These are phyloP conservation scores for Poeciliopsis paucimaculata DNA, from an alignment of 2,797 vertebrate species.

Conservation along the genomic window DNA sequence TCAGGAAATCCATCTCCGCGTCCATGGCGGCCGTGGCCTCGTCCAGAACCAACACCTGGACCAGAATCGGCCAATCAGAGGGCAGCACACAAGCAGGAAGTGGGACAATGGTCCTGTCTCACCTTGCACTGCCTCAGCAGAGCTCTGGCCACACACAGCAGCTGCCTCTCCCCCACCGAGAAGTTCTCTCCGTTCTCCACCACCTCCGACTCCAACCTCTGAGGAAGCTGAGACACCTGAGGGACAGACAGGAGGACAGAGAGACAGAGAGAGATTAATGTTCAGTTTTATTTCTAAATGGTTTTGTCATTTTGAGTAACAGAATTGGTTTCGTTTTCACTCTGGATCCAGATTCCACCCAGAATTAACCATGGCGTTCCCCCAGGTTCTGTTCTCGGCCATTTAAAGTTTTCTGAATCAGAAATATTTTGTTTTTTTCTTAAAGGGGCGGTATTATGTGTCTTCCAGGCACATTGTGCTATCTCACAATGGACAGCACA, in stretches of 20 bases:
- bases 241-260: too few relatives aligned
- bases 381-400: not conserved
- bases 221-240: constrained; percentile 89
- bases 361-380: not conserved
- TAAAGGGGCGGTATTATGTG: too few relatives aligned
- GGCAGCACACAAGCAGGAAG: fast-evolving
- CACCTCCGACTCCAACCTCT: constrained; percentile 79
- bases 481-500: too few relatives aligned
- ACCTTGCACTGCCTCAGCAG: constrained; percentile 92
- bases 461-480: too few relatives aligned
- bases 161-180: constrained; percentile 86
- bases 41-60: constrained; percentile 89
- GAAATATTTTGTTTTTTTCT: not conserved
- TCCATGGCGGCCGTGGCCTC: constrained; percentile 97
- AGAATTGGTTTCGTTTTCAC: not conserved
- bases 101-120: not conserved
- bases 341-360: not conserved
- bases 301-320: not conserved
- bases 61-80: not conserved
- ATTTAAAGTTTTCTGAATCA: not conserved
- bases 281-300: not conserved
- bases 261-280: too few relatives aligned
- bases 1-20: constrained; percentile 88
- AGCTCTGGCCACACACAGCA: constrained; percentile 87
- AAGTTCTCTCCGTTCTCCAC: constrained; percentile 88